Conservation (phyloP, 2,888 invertebrate genomes). For the Agonopterix subpropinquella region DNA sequence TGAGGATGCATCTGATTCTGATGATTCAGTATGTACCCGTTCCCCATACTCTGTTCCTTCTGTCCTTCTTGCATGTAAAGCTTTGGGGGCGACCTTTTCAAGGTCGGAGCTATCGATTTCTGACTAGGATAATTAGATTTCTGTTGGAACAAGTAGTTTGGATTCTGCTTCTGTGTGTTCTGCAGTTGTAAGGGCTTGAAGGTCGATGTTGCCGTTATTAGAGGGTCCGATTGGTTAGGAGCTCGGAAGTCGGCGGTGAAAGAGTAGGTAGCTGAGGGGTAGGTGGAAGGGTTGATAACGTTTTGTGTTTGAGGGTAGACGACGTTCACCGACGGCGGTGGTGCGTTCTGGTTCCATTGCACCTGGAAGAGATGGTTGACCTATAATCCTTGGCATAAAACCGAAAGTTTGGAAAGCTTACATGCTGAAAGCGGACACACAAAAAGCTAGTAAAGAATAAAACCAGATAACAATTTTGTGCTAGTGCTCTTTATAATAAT, state of each 20-base stretch:
- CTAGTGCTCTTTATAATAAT: no score
- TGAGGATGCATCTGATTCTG: conserved; percentile 57
- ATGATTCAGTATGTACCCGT: conserved; percentile 52
- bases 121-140: conserved; percentile 48
- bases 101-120: conserved; percentile 33
- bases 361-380: conserved; percentile 60
- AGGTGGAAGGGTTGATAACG: conserved; percentile 79
- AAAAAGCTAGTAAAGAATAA: no score
- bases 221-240: conserved; percentile 74
- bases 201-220: conserved; percentile 70
- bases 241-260: conserved; percentile 89
- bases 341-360: conserved; percentile 83
- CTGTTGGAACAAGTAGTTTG: conserved; percentile 62
- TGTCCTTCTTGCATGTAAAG: conserved; percentile 46
- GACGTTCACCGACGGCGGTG: conserved; percentile 78
- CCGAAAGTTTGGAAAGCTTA: no score
- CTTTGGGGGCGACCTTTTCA: conserved; percentile 64
- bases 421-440: no score
- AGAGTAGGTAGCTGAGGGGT: conserved; percentile 85
- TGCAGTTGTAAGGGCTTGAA: conserved; percentile 75
- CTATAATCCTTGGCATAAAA: no score
- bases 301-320: conserved; percentile 78
- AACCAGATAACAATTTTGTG: no score
- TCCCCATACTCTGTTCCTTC: conserved; percentile 49
- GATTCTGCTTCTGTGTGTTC: conserved; percentile 52